Evolutionary conservation across 2,888 invertebrate genomes (phyloP).

Genomic region (Plutella xylostella): DNA sequence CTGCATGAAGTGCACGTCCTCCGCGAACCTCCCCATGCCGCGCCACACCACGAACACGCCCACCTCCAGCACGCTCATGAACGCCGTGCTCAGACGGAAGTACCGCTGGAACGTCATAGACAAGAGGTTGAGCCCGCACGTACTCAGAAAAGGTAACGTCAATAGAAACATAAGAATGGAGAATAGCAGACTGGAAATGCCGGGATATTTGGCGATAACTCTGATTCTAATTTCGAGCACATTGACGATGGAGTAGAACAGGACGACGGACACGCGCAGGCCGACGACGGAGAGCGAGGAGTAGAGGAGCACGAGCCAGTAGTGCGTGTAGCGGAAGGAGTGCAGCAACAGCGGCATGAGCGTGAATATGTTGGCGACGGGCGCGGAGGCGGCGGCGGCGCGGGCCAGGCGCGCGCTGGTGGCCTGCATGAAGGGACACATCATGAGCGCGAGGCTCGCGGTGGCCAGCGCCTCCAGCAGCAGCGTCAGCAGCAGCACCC

Average conservation of each 20-base stretch:
- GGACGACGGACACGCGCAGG: not conserved
- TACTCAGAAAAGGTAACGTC: not conserved
- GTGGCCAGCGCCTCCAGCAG: slow-evolving; percentile 28
- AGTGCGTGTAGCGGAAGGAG: slow-evolving; percentile 25
- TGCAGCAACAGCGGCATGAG: slow-evolving; percentile 39
- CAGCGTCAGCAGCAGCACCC: slow-evolving; percentile 26
- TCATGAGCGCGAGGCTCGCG: slow-evolving; percentile 30
- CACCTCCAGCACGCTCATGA: not conserved
- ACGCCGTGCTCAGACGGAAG: not conserved
- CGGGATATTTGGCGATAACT: slow-evolving; percentile 1
- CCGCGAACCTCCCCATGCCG: slow-evolving; percentile 44
- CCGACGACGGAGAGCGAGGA: not conserved
- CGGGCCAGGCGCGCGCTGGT: slow-evolving; percentile 23
- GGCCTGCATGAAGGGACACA: slow-evolving; percentile 41
- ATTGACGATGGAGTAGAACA: not conserved
- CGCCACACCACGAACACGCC: slow-evolving; percentile 42
- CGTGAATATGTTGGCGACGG: slow-evolving; percentile 34
- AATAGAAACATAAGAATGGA: not conserved
- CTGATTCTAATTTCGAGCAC: slow-evolving; percentile 2
- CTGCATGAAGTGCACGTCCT: slow-evolving; percentile 61
- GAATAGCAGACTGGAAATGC: not conserved
- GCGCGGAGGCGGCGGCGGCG: slow-evolving; percentile 20
- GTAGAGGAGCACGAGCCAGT: not conserved
- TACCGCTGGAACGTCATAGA: not conserved
- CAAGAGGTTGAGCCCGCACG: not conserved